phyloP scores from a whole-genome alignment of 1,140 invertebrate genomes.

The Camponotus pennsylvanicus region DNA sequence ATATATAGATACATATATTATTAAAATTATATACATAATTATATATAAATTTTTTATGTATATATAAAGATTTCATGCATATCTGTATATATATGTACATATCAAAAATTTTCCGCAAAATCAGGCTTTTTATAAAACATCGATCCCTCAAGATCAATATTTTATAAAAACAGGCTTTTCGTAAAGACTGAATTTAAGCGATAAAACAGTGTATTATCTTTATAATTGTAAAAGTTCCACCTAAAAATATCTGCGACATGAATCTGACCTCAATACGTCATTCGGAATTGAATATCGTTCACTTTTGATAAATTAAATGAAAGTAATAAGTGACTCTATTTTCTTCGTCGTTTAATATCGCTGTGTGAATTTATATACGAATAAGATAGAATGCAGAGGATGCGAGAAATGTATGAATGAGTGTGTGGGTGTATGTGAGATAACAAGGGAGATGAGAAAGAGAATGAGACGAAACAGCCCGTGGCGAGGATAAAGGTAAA shows the following conservation, averaged over 20 bases:
- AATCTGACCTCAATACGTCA: background rate
- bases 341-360: background rate
- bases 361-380: background rate
- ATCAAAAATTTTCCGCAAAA: too few relatives aligned
- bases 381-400: constrained; percentile 1
- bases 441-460: background rate
- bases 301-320: background rate
- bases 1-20: too few relatives aligned
- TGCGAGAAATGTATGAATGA: background rate
- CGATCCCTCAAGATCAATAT: too few relatives aligned
- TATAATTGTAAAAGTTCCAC: background rate
- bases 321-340: background rate
- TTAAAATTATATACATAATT: too few relatives aligned
- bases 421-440: background rate
- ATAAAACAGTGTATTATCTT: background rate
- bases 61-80: too few relatives aligned
- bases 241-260: background rate
- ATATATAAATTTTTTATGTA: too few relatives aligned
- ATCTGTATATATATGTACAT: too few relatives aligned
- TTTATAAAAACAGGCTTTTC: background rate
- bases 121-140: too few relatives aligned
- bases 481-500: constrained; percentile 66
- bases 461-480: constrained; percentile 20
- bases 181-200: background rate
- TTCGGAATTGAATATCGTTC: background rate